Conservation (phyloP, 2,888 invertebrate species). For the Antitype chi region DNA sequence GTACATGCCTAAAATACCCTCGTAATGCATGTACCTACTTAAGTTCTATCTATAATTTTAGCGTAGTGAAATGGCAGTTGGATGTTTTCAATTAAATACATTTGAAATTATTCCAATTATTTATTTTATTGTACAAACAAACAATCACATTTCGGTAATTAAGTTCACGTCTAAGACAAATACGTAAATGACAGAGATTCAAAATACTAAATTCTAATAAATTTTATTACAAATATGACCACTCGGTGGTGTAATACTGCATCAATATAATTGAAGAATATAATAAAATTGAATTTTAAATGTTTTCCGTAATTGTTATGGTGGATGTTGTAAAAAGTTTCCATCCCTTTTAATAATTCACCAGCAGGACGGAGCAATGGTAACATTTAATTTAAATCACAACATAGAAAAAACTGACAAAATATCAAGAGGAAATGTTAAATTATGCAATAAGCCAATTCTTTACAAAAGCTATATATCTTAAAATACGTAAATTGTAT, state of each 20-base stretch:
- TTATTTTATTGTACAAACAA: conserved; percentile 85
- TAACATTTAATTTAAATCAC: conserved; percentile 36
- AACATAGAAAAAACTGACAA: conserved; percentile 42
- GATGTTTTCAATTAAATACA: conserved; percentile 37
- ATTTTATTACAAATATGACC: conserved; percentile 53
- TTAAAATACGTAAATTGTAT: conserved; percentile 42
- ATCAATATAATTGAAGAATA: conserved; percentile 38
- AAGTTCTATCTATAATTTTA: neutral
- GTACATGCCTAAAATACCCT: neutral
- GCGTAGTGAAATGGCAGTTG: neutral
- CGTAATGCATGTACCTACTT: neutral
- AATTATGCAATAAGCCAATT: conserved; percentile 71
- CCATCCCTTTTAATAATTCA: conserved; percentile 67
- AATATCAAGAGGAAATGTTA: conserved; percentile 45
- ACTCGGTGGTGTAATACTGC: conserved; percentile 46
- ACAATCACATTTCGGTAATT: conserved; percentile 76
- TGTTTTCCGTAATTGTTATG: conserved; percentile 13
- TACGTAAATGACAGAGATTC: conserved; percentile 73
- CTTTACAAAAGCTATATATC: conserved; percentile 77
- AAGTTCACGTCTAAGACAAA: conserved; percentile 74
- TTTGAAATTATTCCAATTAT: conserved; percentile 71
- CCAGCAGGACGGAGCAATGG: conserved; percentile 74
- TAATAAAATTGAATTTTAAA: conserved; percentile 33
- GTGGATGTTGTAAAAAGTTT: conserved; percentile 54
- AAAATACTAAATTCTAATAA: conserved; percentile 66